Evolutionary conservation across 1,140 invertebrate species (phyloP).

Genomic region (Plectrocnemia conspersa): DNA sequence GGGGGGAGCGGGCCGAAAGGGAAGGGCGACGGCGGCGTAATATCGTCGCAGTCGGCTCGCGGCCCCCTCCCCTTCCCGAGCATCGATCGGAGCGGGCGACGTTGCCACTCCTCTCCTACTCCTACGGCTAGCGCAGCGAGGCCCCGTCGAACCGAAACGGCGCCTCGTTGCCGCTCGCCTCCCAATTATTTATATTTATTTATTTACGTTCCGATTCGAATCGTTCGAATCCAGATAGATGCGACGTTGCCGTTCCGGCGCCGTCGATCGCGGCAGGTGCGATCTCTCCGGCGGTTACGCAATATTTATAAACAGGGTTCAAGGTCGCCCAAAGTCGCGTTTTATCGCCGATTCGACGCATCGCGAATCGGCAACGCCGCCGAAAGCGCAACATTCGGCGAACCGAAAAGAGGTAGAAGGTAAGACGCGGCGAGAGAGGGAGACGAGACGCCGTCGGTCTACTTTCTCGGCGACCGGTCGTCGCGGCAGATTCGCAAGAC

Average conservation of each 20-base stretch:
- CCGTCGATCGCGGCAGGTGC: constrained; percentile 46
- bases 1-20: constrained; percentile 36
- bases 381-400: not conserved
- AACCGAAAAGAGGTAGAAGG: too few relatives aligned
- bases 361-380: not conserved
- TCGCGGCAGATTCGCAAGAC: too few relatives aligned
- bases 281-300: constrained; percentile 49
- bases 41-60: too few relatives aligned
- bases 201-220: too few relatives aligned
- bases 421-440: too few relatives aligned
- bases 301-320: constrained; percentile 23
- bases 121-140: constrained; percentile 45
- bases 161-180: too few relatives aligned
- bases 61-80: too few relatives aligned
- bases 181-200: too few relatives aligned
- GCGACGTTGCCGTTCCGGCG: constrained; percentile 50
- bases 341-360: too few relatives aligned
- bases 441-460: too few relatives aligned
- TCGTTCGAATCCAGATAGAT: too few relatives aligned
- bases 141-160: constrained; percentile 49
- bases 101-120: constrained; percentile 46
- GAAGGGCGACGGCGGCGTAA: constrained; percentile 38
- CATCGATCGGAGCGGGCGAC: constrained; percentile 41
- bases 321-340: too few relatives aligned
- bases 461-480: not conserved